Base-by-base conservation (phyloP, 1,140 invertebrate genomes). In the Calycopis cecrops region DNA sequence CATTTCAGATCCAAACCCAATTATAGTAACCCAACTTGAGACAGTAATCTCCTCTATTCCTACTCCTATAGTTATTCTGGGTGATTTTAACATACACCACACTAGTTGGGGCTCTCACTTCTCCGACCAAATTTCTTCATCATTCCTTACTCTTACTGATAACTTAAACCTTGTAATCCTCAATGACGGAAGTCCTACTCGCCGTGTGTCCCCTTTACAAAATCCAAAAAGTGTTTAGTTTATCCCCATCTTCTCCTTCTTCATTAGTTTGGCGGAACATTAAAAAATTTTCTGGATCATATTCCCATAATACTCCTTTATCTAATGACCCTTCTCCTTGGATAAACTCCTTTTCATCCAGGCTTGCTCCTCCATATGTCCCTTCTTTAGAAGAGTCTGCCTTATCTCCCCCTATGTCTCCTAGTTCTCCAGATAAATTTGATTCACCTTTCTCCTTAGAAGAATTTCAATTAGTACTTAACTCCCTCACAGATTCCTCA, bases 211-310 rank as follows among this genome's bases (percentile, higher is more conserved):
- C n/a, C n/a, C n/a, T n/a, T n/a, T n/a, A n/a, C n/a, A n/a, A n/a
- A n/a, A n/a, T n/a, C n/a, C n/a, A n/a, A n/a, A n/a, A n/a, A n/a
- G n/a, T n/a, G n/a, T n/a, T n/a, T n/a, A n/a, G n/a, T n/a, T n/a
- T n/a, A n/a, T n/a, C n/a, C n/a, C n/a, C n/a, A n/a, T n/a, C n/a
- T n/a, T n/a, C n/a, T n/a, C n/a, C n/a, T n/a, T n/a, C n/a, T n/a
- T n/a, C n/a, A n/a, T n/a, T n/a, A n/a, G n/a, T n/a, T n/a, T 63
- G 62, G 62, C 50, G 57, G 18, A 58, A 64, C 21, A 64, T 64
- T 35, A 61, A 52, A 52, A 50, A 14, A 12, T 66, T 56, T 35
- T 42, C 60, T 16, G 35, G 56, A 4, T 44, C 37, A 9, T 50
- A 11, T 55, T 28, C 35, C 12, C 16, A 3, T 35, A 11, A 12